These are phyloP conservation scores for Vimba vimba DNA, from an alignment of 2,113 vertebrate species.

Conservation along the genomic window DNA sequence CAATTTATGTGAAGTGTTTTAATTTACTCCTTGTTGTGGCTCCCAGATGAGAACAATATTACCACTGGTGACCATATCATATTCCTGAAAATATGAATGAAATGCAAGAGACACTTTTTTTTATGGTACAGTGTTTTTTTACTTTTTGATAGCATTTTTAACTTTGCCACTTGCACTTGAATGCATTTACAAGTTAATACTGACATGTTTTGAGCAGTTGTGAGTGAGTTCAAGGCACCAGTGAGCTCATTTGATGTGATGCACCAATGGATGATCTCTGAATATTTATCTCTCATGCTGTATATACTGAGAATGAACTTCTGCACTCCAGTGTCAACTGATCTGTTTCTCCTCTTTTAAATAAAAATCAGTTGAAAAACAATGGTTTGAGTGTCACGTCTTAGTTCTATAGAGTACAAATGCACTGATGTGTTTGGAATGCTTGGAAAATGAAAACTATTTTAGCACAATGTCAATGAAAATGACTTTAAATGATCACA, in stretches of 20 bases:
- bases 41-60: constrained; percentile 26
- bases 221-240: constrained; percentile 23
- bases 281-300: constrained; percentile 58
- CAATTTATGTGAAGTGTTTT: constrained; percentile 28
- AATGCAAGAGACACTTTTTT: constrained; percentile 46
- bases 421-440: not conserved
- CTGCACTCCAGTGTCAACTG: constrained; percentile 67
- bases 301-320: constrained; percentile 64
- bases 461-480: not conserved
- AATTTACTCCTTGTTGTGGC: constrained; percentile 1
- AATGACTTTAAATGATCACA: not conserved
- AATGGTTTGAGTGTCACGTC: not conserved
- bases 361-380: constrained; percentile 60
- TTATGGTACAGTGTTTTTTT: constrained; percentile 43
- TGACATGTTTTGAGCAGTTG: constrained; percentile 30
- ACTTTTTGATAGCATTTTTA: constrained; percentile 28
- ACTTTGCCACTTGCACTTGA: constrained; percentile 36
- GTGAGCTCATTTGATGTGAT: constrained; percentile 23
- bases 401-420: not conserved
- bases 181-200: constrained; percentile 22
- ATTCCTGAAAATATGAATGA: constrained; percentile 37
- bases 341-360: constrained; percentile 65
- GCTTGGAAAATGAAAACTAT: not conserved
- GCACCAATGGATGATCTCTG: constrained; percentile 24
- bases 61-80: constrained; percentile 36